Percentiles rank a stretch among this genome's conserved stretches.
Evolutionary conservation across 2,797 vertebrate species (phyloP).

Genomic region (Acanthornis magna): DNA sequence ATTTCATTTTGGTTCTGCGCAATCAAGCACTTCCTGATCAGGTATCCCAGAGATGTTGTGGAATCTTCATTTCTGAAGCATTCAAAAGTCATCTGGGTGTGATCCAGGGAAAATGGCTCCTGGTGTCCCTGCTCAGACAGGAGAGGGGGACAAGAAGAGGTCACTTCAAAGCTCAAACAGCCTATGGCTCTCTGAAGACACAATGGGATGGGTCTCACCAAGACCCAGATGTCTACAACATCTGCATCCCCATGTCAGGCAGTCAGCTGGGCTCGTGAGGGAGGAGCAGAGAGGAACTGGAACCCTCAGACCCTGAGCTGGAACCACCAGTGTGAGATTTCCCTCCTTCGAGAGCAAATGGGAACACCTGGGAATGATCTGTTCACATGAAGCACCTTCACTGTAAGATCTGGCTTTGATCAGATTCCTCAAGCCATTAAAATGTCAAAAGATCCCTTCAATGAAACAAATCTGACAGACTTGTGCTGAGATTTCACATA

Average conservation of each 20-base stretch:
- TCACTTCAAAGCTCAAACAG: background rate
- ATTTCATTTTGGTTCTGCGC: background rate
- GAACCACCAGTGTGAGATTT: background rate
- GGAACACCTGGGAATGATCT: background rate
- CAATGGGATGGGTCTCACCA: background rate
- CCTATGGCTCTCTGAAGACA: background rate
- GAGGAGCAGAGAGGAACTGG: background rate
- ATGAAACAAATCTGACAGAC: background rate
- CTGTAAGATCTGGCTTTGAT: background rate
- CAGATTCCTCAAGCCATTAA: background rate
- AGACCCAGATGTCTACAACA: background rate
- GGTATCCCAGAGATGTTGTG: background rate
- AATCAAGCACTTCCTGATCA: background rate
- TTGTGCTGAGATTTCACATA: background rate
- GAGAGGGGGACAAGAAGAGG: background rate
- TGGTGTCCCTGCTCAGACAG: background rate
- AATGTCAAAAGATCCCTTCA: background rate
- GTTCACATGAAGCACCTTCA: background rate
- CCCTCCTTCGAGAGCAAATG: background rate
- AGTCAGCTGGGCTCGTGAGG: background rate
- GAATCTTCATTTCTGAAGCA: background rate
- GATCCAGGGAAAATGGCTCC: background rate
- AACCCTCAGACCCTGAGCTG: background rate
- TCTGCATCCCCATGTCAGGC: background rate
- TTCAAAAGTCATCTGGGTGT: background rate